Evolutionary conservation across 2,888 invertebrate genomes (phyloP), one percentile per base, ranked within the genome.

Genomic region (Agrotis exclamationis): DNA sequence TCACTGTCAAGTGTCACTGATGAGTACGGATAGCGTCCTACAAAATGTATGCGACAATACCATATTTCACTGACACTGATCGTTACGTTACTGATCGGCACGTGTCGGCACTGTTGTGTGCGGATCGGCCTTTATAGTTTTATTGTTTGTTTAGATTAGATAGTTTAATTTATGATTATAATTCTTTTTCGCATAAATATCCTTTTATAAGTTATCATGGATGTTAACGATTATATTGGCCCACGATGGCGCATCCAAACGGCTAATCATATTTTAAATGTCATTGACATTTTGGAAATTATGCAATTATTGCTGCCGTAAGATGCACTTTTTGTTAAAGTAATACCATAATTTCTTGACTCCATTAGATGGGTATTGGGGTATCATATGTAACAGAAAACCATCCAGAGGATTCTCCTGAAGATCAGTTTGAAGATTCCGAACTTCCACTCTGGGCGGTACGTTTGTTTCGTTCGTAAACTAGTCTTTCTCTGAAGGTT

Each of bases 401-500:
- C 39, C 9, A 39, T 1, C 39, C 39, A 11, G 39, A 39, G 39
- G 39, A 39, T 39, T 11, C 39, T 39, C 39, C 39, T 39, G 39
- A 24, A 9, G 16, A 6, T 66, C 24, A 47, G 1, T n/a, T 4
- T 22, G 51, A 65, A 16, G 66, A 67, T 54, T 20, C 5, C 13
- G 24, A 56, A 66, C 9, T 33, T 39, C 47, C 39, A 54, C 6
- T n/a, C 16, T 13, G 3, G 1, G 47, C 16, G 54, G 47, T 56
- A 69, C 39, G 39, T 66, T 24, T 45, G 13, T 24, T 45, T 45
- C 16, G 16, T 20, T 64, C 28, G 57, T 57, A 45, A 53, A 18
- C 6, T 20, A 53, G 16, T 9, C 1, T 16, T 14, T 1, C 18
- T 28, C 51, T 44, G n/a, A 14, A 2, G 24, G 6, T 18, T 14